Evolutionary conservation across 30 jellyfish, hydroid and myxozoan genomes (phyloP).

Genomic region (Aurelia aurita complex sp. Pacific): DNA sequence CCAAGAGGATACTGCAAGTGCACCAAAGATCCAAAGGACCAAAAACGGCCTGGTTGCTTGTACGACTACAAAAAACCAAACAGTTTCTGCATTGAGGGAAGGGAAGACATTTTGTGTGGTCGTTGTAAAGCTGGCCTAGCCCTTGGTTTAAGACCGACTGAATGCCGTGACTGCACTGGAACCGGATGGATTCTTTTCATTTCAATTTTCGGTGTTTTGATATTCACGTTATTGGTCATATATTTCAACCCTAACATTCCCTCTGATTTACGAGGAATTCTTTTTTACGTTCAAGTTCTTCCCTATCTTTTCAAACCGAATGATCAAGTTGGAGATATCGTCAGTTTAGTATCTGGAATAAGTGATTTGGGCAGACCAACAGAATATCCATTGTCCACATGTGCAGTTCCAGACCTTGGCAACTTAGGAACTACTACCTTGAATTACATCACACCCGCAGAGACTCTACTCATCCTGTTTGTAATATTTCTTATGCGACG

Average conservation of each 20-base stretch:
- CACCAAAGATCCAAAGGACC: slow-evolving; percentile 2
- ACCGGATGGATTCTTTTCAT: slow-evolving; percentile 37
- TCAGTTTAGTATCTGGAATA: slow-evolving; percentile 11
- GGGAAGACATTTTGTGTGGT: slow-evolving; percentile 64
- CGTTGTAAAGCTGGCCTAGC: slow-evolving; percentile 57
- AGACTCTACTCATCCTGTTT: slow-evolving; percentile 20
- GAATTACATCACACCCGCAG: slow-evolving; percentile 68
- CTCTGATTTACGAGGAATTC: slow-evolving; percentile 54
- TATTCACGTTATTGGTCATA: slow-evolving; percentile 27
- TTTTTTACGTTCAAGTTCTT: slow-evolving; percentile 66
- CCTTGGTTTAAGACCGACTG: slow-evolving; percentile 44
- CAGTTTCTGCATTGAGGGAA: slow-evolving; percentile 53
- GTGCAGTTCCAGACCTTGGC: slow-evolving; percentile 55
- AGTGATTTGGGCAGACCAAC: slow-evolving; percentile 71
- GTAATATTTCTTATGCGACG: slow-evolving; percentile 28
- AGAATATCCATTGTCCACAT: slow-evolving; percentile 46
- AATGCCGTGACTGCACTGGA: slow-evolving; percentile 51
- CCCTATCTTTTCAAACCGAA: slow-evolving; percentile 65
- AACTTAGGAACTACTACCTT: slow-evolving; percentile 47
- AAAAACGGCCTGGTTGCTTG: slow-evolving; percentile 47
- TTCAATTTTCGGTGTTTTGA: slow-evolving; percentile 28
- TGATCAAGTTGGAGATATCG: slow-evolving; percentile 61
- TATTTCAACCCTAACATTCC: slow-evolving; percentile 62
- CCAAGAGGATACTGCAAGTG: slow-evolving; percentile 73
- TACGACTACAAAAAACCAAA: slow-evolving; percentile 58